Conservation (phyloP, 2,888 invertebrate species). For the Anoncus sp. region DNA sequence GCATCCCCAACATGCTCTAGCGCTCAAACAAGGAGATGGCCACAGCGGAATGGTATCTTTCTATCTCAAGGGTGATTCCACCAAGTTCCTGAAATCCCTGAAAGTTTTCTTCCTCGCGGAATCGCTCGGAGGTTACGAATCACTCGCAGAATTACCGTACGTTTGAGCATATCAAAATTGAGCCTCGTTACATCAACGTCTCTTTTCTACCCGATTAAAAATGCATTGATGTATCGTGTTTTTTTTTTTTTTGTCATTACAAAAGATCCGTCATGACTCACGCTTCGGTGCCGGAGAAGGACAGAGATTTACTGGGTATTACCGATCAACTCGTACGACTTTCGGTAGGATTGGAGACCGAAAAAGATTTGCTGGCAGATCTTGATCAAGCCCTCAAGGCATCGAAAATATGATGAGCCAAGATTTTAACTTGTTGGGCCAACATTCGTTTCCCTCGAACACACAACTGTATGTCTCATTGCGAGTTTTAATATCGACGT, state of each 20-base stretch:
- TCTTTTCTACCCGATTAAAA: no score
- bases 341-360: conserved; percentile 96
- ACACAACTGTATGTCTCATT: no score
- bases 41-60: conserved; percentile 97
- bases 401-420: conserved; percentile 65
- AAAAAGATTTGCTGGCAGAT: conserved; percentile 93
- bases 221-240: no score
- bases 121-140: conserved; percentile 98
- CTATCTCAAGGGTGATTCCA: conserved; percentile 92
- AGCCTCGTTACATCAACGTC: neutral
- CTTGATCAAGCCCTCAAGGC: conserved; percentile 91
- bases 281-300: conserved; percentile 92
- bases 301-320: conserved; percentile 90
- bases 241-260: conserved; percentile 30
- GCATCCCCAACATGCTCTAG: conserved; percentile 94
- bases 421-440: neutral
- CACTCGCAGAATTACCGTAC: conserved; percentile 97
- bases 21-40: conserved; percentile 92
- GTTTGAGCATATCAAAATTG: conserved; percentile 79
- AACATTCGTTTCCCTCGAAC: no score
- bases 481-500: no score
- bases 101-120: conserved; percentile 95
- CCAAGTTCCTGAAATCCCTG: conserved; percentile 89
- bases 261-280: conserved; percentile 96
- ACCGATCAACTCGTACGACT: conserved; percentile 93